Evolutionary conservation across 2,797 vertebrate genomes (phyloP).

Genomic region (Xenops minutus): DNA sequence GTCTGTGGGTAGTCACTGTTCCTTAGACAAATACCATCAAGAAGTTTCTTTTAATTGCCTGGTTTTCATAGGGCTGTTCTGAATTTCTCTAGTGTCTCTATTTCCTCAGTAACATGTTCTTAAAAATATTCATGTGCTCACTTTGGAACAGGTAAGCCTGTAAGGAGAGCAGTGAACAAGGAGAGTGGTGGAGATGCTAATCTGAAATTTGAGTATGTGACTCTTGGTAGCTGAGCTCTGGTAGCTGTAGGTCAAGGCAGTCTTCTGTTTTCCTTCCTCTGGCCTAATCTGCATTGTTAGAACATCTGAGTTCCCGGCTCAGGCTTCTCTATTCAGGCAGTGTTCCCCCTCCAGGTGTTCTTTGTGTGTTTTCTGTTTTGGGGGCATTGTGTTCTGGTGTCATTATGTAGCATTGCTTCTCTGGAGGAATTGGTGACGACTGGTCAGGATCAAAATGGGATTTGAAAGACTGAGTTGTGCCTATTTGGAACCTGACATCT

Average conservation of each 20-base stretch:
- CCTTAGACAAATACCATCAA: background rate
- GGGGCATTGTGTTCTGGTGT: background rate
- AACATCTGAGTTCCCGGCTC: background rate
- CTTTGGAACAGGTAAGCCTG: background rate
- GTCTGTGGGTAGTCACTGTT: background rate
- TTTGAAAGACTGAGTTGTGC: background rate
- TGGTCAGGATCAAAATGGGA: background rate
- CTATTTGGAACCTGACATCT: background rate
- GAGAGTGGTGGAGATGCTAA: background rate
- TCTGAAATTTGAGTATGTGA: background rate
- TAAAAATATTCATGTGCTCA: rapidly evolving
- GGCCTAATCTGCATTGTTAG: background rate
- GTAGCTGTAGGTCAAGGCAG: background rate
- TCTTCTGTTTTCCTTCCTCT: background rate
- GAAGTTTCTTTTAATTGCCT: background rate
- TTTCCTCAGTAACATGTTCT: background rate
- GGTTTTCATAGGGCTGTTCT: background rate
- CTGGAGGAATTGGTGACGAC: background rate
- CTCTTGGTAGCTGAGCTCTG: background rate
- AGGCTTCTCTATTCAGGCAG: background rate
- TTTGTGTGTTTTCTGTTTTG: background rate
- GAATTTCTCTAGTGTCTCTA: background rate
- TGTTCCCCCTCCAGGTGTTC: background rate
- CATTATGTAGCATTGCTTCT: background rate
- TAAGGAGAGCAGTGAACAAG: background rate